Base-by-base conservation (phyloP, 30 jellyfish, hydroid and myxozoan genomes). In the Cassiopea xamachana region DNA sequence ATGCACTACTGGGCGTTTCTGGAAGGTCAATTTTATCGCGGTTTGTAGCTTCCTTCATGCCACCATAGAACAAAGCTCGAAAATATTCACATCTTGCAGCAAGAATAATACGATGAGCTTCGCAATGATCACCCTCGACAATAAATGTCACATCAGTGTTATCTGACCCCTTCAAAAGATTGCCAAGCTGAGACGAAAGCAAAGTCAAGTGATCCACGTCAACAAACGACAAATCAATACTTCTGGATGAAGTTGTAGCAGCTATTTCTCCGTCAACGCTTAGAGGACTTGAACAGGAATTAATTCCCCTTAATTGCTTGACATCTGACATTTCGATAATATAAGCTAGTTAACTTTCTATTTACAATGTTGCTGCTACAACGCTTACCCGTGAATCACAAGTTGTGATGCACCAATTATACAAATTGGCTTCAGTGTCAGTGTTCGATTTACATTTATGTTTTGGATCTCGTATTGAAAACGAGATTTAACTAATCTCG, bases 41-140 rank as follows among this genome's bases (percentile, higher is more conserved):
- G 55, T 86, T 75, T 17, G 92, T 88, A 69, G 99, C 80, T 73
- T 95, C 99, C 71, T 87, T 82, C 97, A 95, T 83, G 8, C 99
- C 99, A 76, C 99, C 99, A 77, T 82, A 95, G 1, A 95, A 81
- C 71, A 95, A 74, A 9, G 99, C 99, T 19, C 99, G 91, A 78
- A 95, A 95, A 80, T 95, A 95, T 73, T 95, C 99, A 79, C 99
- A 95, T 73, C 97, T 84, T 15, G 99, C 96, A 1, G 99, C 82
- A 1, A 95, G 87, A 43, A 95, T 92, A 61, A 95, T 51, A 10
- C 97, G 44, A 58, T 95, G 99, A 4, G 97, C 97, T 14, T 80
- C 83, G 80, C 92, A 95, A 51, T 59, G 81, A 76, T 82, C 83
- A 13, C 89, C 94, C 60, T 91, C 99, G 15, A 95, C 99, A 39